Conservation (phyloP, 2,888 invertebrate species). For the Diarsia rubi region DNA sequence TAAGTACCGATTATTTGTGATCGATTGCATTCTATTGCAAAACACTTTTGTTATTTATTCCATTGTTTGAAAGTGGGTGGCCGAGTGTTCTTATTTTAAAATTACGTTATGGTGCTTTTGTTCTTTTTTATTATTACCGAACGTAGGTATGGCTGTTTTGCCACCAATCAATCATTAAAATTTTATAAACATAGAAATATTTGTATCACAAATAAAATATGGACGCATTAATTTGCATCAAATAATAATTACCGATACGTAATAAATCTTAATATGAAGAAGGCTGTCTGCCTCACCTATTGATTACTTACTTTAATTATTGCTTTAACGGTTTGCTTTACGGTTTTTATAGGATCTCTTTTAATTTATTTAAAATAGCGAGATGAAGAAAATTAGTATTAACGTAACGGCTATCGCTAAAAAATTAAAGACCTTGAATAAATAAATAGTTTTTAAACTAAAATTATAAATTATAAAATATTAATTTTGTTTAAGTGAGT, state of each 20-base stretch:
- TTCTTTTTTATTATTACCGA: conserved; percentile 16
- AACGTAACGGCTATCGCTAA: not conserved
- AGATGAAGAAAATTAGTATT: not conserved
- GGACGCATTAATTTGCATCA: conserved; percentile 23
- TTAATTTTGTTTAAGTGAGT: conserved; percentile 28
- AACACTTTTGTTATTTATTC: conserved; percentile 72
- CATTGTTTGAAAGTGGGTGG: conserved; percentile 73
- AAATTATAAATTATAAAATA: conserved; percentile 19
- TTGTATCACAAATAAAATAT: not conserved
- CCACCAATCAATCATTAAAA: not conserved
- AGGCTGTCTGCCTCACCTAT: not conserved
- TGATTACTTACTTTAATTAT: conserved; percentile 24
- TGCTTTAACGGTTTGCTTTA: conserved; percentile 23
- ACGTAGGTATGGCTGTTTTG: not conserved
- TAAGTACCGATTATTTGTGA: conserved; percentile 74
- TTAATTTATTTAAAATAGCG: conserved; percentile 19
- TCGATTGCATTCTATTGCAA: conserved; percentile 74
- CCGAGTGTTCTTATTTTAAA: conserved; percentile 68
- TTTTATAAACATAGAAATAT: conserved; percentile 1
- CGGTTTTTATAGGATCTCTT: conserved; percentile 3
- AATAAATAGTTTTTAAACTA: not conserved
- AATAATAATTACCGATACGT: conserved; percentile 8
- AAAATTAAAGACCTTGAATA: no score
- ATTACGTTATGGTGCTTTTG: conserved; percentile 35
- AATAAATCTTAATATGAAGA: conserved; percentile 33